These are phyloP conservation scores for Speoplatyrhinus poulsoni DNA, from an alignment of 2,113 vertebrate genomes.

Conservation along the genomic window DNA sequence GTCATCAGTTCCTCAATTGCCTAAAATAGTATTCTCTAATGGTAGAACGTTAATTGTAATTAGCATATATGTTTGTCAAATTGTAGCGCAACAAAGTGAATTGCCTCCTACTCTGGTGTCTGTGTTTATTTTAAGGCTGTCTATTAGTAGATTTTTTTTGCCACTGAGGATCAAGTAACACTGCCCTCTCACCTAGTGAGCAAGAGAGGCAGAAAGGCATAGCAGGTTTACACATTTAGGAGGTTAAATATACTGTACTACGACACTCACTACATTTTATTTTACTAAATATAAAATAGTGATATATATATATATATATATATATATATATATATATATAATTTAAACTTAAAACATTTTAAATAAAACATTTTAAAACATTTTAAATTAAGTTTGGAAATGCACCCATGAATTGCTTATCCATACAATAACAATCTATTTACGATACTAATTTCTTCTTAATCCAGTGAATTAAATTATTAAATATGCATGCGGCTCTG, in stretches of 20 bases:
- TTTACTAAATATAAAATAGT: too few relatives aligned
- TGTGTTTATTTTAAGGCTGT: conserved; percentile 60
- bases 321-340: too few relatives aligned
- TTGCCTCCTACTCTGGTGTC: neutral
- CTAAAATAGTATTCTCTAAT: neutral
- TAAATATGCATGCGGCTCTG: too few relatives aligned
- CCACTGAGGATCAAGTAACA: conserved; percentile 58
- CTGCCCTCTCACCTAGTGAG: conserved; percentile 49
- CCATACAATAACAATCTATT: too few relatives aligned
- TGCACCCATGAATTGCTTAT: too few relatives aligned
- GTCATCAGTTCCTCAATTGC: too few relatives aligned
- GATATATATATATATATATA: too few relatives aligned
- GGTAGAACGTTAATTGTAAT: neutral
- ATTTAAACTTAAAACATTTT: too few relatives aligned
- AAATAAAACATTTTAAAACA: too few relatives aligned
- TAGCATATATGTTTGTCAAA: neutral
- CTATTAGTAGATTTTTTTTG: conserved; percentile 62
- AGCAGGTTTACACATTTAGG: neutral
- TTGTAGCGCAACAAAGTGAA: neutral
- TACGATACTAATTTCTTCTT: too few relatives aligned
- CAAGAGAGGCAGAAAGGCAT: conserved; percentile 3
- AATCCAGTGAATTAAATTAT: too few relatives aligned
- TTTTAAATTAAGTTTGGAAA: too few relatives aligned
- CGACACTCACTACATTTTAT: neutral
- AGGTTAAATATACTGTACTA: neutral